phyloP scores from a whole-genome alignment of 2,888 invertebrate species.

The Nowickia ferox region DNA sequence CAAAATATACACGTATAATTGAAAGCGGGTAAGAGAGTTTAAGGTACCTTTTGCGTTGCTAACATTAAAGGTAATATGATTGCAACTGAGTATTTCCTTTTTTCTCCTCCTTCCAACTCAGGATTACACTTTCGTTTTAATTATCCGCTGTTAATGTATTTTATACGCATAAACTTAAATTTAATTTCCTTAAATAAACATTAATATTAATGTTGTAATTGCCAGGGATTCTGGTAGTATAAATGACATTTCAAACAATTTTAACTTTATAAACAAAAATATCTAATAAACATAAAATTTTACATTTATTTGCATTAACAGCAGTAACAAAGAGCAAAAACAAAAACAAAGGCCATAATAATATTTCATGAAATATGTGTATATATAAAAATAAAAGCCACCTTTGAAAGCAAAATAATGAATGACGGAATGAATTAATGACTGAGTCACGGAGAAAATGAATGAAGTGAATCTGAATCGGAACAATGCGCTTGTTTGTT shows the following conservation, averaged over 20 bases:
- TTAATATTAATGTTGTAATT: slow-evolving; percentile 66
- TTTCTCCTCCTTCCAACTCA: background rate
- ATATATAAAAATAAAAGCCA: slow-evolving; percentile 29
- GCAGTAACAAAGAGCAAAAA: slow-evolving; percentile 17
- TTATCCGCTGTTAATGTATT: slow-evolving; percentile 62
- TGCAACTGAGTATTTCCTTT: background rate
- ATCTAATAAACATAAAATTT: slow-evolving; percentile 74
- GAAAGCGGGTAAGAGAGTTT: too few relatives aligned
- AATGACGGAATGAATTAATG: slow-evolving; percentile 55
- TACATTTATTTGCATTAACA: slow-evolving; percentile 73
- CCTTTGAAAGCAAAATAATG: slow-evolving; percentile 59
- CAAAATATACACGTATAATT: too few relatives aligned
- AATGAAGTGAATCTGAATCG: slow-evolving; percentile 20
- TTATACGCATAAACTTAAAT: slow-evolving; percentile 63
- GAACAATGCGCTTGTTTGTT: slow-evolving; percentile 9
- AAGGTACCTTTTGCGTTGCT: too few relatives aligned
- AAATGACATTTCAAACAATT: slow-evolving; percentile 61
- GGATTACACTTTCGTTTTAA: slow-evolving; percentile 58
- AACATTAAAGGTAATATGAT: background rate
- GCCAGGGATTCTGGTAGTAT: slow-evolving; percentile 48
- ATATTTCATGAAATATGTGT: slow-evolving; percentile 60
- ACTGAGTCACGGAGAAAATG: slow-evolving; percentile 32
- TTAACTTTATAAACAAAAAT: slow-evolving; percentile 66
- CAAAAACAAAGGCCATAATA: slow-evolving; percentile 46
- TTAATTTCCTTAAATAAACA: slow-evolving; percentile 71